Evolutionary conservation across 2,888 invertebrate species (phyloP).

Genomic region (Eilema caniola): DNA sequence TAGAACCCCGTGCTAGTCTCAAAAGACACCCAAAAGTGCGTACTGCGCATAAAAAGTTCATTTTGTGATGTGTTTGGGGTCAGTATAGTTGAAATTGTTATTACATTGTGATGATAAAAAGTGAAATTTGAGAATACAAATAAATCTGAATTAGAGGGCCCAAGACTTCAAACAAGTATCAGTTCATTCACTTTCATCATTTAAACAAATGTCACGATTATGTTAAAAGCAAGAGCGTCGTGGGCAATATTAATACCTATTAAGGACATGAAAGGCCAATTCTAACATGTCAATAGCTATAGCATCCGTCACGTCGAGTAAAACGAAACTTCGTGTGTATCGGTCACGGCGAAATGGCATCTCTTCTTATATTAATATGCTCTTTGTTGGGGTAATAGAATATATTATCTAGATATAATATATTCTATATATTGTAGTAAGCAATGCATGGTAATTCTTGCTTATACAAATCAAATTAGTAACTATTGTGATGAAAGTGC

Average conservation of each 20-base stretch:
- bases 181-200: neutral
- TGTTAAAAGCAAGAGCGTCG: conserved; percentile 38
- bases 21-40: no score
- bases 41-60: no score
- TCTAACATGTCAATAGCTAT: conserved; percentile 52
- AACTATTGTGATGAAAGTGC: neutral
- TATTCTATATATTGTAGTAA: neutral
- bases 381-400: conserved; percentile 33
- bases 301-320: conserved; percentile 66
- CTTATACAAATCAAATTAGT: neutral
- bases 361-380: conserved; percentile 47
- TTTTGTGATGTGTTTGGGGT: no score
- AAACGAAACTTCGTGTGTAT: conserved; percentile 65
- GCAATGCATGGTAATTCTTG: neutral
- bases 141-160: no score
- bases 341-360: conserved; percentile 64
- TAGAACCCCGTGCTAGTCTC: no score
- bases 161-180: neutral
- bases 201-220: conserved; percentile 20
- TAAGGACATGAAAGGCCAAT: conserved; percentile 61
- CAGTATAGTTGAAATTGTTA: no score
- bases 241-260: conserved; percentile 41
- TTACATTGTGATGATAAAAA: no score
- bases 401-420: no score
- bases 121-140: neutral